phyloP scores from a whole-genome alignment of 2,888 invertebrate genomes.

The Dryobota labecula region DNA sequence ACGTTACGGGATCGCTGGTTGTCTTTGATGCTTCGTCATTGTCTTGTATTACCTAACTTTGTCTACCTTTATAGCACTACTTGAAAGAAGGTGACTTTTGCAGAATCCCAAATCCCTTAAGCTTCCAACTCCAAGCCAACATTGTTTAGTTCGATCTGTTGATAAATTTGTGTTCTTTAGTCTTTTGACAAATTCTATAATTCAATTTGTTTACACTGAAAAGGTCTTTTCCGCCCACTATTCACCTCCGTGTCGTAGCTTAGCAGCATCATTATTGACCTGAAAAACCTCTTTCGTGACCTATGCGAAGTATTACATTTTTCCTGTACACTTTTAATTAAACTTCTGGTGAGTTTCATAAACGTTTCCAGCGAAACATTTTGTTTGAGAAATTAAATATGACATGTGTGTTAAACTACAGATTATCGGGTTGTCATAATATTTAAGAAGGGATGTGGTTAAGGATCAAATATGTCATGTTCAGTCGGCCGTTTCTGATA shows the following conservation, averaged over 20 bases:
- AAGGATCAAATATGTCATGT: conserved; percentile 9
- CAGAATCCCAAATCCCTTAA: neutral
- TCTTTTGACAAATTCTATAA: neutral
- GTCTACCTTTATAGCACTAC: neutral
- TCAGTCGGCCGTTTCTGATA: conserved; percentile 13
- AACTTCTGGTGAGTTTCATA: neutral
- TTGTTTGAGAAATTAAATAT: neutral
- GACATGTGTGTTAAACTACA: too few species aligned
- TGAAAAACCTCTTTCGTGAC: conserved; percentile 21
- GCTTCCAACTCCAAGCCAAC: neutral
- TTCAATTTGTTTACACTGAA: neutral
- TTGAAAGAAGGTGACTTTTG: neutral
- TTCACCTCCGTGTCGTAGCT: conserved; percentile 3
- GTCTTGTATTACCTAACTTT: conserved; percentile 2
- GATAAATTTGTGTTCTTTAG: neutral
- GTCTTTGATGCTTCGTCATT: neutral
- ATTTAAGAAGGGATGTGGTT: neutral
- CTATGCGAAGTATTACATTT: conserved; percentile 12
- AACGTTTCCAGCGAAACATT: neutral
- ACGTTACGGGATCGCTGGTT: neutral
- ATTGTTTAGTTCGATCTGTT: neutral
- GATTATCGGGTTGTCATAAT: neutral
- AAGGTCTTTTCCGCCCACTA: neutral
- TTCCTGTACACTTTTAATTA: conserved; percentile 4
- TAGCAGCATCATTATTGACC: conserved; percentile 35